Conservation (phyloP, 2,113 vertebrate species). For the Hippocampus abdominalis region DNA sequence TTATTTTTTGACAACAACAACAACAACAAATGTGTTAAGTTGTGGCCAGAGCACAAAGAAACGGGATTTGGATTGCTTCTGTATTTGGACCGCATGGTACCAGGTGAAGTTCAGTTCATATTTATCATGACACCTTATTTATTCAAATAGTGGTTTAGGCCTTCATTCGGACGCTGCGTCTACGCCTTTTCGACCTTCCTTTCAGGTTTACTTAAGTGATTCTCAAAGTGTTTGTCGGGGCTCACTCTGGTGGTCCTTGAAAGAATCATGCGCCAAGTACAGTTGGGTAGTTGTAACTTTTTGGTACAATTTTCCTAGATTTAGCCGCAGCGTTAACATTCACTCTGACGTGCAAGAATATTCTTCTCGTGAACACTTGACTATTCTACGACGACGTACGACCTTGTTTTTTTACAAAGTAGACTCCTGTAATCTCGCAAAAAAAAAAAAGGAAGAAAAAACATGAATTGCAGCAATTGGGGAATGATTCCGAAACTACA, state of each 20-base stretch:
- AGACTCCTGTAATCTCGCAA: background rate
- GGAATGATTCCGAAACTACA: background rate
- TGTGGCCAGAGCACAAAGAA: conserved; percentile 27
- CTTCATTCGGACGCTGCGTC: background rate
- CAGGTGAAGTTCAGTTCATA: conserved; percentile 8
- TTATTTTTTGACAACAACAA: conserved; percentile 33
- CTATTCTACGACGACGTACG: too few relatives aligned
- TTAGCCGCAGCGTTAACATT: too few relatives aligned
- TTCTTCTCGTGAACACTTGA: too few relatives aligned
- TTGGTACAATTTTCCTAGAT: too few relatives aligned
- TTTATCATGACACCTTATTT: background rate
- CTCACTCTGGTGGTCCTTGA: too few relatives aligned
- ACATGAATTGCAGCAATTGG: background rate
- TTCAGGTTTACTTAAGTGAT: background rate
- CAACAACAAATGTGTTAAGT: conserved; percentile 37
- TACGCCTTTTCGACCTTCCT: background rate
- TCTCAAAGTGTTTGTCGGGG: too few relatives aligned
- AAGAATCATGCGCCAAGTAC: too few relatives aligned
- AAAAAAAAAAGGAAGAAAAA: background rate
- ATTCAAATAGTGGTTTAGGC: background rate
- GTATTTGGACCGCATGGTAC: background rate
- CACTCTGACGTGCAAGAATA: too few relatives aligned
- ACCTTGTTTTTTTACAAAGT: too few relatives aligned
- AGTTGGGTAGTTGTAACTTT: too few relatives aligned
- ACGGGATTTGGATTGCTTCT: conserved; percentile 16